A percentile compares a stretch with the other conserved stretches of the same genome.
phyloP scores from a whole-genome alignment of 2,888 invertebrate species.

The Polydrusus cervinus region DNA sequence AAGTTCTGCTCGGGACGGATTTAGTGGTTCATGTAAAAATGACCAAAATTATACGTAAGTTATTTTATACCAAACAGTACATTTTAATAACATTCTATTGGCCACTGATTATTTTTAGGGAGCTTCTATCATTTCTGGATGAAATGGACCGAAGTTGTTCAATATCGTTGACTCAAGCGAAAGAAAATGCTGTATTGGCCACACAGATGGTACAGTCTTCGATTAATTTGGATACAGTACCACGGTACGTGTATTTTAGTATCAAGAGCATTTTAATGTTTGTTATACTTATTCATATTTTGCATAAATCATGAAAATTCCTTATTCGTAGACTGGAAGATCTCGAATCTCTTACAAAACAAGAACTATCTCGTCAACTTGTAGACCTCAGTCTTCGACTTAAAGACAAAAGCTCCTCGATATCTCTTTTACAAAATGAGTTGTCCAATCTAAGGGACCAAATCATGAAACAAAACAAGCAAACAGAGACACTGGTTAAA shows the following conservation, averaged over 20 bases:
- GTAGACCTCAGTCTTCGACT: conserved; percentile 77
- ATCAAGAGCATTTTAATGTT: no score
- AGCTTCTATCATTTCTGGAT: conserved; percentile 79
- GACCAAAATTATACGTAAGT: conserved; percentile 17
- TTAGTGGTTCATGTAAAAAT: conserved; percentile 59
- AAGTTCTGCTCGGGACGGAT: not conserved
- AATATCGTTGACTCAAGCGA: conserved; percentile 64
- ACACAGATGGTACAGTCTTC: conserved; percentile 62
- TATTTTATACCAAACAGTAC: not conserved
- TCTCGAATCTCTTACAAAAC: conserved; percentile 74
- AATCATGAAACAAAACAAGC: conserved; percentile 68
- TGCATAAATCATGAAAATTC: no score
- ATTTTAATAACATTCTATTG: no score
- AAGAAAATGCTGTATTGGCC: conserved; percentile 62
- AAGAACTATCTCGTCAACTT: conserved; percentile 77
- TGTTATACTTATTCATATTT: no score
- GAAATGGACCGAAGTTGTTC: conserved; percentile 74
- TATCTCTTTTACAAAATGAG: conserved; percentile 76
- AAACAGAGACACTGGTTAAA: conserved; percentile 68
- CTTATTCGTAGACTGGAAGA: conserved; percentile 73
- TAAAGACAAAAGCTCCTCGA: conserved; percentile 77
- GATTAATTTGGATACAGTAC: conserved; percentile 66
- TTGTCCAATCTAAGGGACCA: conserved; percentile 75
- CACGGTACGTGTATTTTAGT: conserved; percentile 62
- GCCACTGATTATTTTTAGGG: conserved; percentile 71